Evolutionary conservation across 2,797 vertebrate genomes (phyloP), one percentile per base, ranked within the genome.

Genomic region (Alauda arvensis): DNA sequence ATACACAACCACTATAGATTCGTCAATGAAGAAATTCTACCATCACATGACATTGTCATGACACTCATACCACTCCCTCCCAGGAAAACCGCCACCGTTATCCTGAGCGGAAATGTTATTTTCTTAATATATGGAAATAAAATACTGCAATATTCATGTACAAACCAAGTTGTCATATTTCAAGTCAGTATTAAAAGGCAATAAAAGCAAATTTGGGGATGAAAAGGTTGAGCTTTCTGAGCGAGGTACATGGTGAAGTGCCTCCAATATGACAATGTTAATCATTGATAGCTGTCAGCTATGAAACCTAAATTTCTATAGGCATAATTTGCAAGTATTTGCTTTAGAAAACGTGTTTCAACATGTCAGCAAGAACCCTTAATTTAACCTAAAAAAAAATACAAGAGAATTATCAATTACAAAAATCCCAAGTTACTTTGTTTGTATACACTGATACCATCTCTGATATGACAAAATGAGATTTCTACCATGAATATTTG

Each of bases 21-120:
- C 96, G 95, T 97, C 96, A 97, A 97, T 97, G 97, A 96, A 97
- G 96, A 97, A 97, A 97, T 95, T 97, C 96, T 97, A 97, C 96
- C 96, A 95, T 95, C 95, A 96, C 97, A 97, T 97, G 97, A 97
- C 97, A 97, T 96, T 97, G 97, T 97, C 97, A 97, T 97, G 97
- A 97, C 96, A 97, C 96, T 97, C 96, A 95, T 95, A 96, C 93
- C 96, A 97, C 96, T 97, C 97, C 96, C 96, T 93, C 95, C 96
- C 96, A 95, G 97, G 97, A 96, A 93, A 94, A 92, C 79, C 21
- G 63, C 34, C 8, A 69, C 39, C 33, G 49, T 95, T 75, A 78
- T 95, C 97, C 96, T 95, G 94, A 95, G 96, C 6, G 95, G 96
- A 96, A 97, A 97, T 96, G 96, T 97, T 96, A 94, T 91, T 92